Conservation (phyloP, 2,888 invertebrate genomes). For the Mimas tiliae region DNA sequence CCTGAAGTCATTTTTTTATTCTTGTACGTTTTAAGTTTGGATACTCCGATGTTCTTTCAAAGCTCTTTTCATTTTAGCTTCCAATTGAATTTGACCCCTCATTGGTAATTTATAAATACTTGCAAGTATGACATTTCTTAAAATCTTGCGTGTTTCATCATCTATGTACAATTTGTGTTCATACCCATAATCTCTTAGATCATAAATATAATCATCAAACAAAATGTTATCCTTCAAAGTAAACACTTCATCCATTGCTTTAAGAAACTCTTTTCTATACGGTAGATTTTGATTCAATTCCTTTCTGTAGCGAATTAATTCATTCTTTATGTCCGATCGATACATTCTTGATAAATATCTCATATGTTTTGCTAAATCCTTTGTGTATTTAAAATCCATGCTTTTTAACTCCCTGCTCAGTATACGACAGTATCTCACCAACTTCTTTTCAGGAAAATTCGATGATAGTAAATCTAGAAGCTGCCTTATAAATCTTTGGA, state of each 20-base stretch:
- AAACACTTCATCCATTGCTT: constrained; percentile 56
- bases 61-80: constrained; percentile 47
- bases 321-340: constrained; percentile 45
- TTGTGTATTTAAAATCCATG: constrained; percentile 45
- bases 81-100: constrained; percentile 41
- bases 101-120: constrained; percentile 35
- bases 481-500: constrained; percentile 56
- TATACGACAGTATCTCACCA: constrained; percentile 49
- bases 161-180: constrained; percentile 36
- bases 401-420: constrained; percentile 45
- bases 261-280: constrained; percentile 47
- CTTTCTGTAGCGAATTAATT: constrained; percentile 44
- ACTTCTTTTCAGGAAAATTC: constrained; percentile 45
- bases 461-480: constrained; percentile 50
- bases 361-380: constrained; percentile 48
- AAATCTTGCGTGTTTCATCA: constrained; percentile 41
- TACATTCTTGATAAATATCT: constrained; percentile 46
- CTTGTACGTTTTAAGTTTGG: neutral
- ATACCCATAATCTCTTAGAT: constrained; percentile 42
- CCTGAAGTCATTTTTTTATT: too few species aligned
- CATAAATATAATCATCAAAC: constrained; percentile 58
- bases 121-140: constrained; percentile 42
- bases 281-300: constrained; percentile 43
- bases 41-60: constrained; percentile 47
- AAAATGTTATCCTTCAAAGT: constrained; percentile 48